Evolutionary conservation across 2,888 invertebrate species (phyloP), one percentile per base, ranked within the genome.

Genomic region (Plebejus anna): DNA sequence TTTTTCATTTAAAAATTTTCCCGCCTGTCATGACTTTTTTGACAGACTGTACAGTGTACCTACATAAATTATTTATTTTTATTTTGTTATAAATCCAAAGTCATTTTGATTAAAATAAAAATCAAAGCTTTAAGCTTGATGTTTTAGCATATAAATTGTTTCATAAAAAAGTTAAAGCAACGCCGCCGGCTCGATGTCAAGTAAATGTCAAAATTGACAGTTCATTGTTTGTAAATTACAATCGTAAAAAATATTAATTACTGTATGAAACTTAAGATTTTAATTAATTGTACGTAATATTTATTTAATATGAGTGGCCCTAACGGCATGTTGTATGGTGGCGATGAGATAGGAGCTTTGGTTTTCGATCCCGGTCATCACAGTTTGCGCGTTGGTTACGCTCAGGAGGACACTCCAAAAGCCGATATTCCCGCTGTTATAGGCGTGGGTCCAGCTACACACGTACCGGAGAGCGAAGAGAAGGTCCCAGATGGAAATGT

Each of bases 341-440:
- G 97, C 51, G 99, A 99, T 94, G 99, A 99, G 90, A 99, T 99
- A 80, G 99, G 99, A 11, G 99, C 99, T 0, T 89, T 99, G 80
- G 99, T 99, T 55, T 99, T 99, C 86, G 99, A 99, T 89, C 96
- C 99, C 9, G 99, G 93, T 0, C 92, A 93, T 80, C 92, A 94
- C 85, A 96, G 97, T 0, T 91, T 98, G 76, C 94, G 98, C 77
- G 98, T 98, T 75, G 99, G 98, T 76, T 99, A 98, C 94, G 98
- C 98, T 9, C 98, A 99, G 84, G 99, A 99, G 89, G 99, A 99
- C 88, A 98, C 98, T n/a, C 99, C 99, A 2, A 99, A 99, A 94
- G 98, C 98, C 1, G 99, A 99, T 94, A 98, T 99, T 78, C 99
- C 99, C 0, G 97, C 98, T 0, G 96, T 97, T 70, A 97, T 98